Evolutionary conservation across 30 jellyfish, hydroid and myxozoan genomes (phyloP), one percentile per base, ranked within the genome.

Genomic region (Catostylus mosaicus): DNA sequence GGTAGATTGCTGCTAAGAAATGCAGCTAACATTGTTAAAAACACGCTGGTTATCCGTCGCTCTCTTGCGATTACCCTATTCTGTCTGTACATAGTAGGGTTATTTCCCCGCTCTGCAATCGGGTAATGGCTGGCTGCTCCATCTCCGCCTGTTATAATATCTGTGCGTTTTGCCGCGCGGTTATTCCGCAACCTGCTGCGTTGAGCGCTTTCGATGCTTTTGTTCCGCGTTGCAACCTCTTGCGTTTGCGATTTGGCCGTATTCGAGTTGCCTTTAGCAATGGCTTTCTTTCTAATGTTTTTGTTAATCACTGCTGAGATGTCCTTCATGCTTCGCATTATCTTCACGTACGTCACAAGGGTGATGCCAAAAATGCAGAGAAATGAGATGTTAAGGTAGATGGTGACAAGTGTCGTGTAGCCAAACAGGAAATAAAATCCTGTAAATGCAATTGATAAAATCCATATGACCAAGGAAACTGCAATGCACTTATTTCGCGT

Each of bases 1-100:
- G 96, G 96, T 30, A 88, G 23, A 45, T 88, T 62, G 34, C 88
- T 68, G 30, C 83, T 33, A 6, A 88, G 74, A 52, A 77, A 88
- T n/a, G 85, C 51, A 9, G 63, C 37, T 23, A 77, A 70, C 61
- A 88, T 68, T 18, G 80, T 46, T 64, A 88, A 30, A 50, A 88
- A 88, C 10, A 89, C 83, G 29, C 83, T 35, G 23, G 96, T 88
- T 27, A 79, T 81, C 37, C 77, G 61, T 57, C 72, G 36, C 48
- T 84, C 94, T 38, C 67, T 62, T 68, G 35, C 63, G 4, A 60
- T 36, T 37, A 16, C 3, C 78, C 23, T 35, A 26, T 40, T 38
- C 38, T 76, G 40, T 34, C 19, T 72, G 35, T 33, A 26, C 12
- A 4, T 61, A 1, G 74, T 48, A 9, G 4, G 27, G 24, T 16